Evolutionary conservation across 2,113 vertebrate species (phyloP).

Genomic region (Elgaria multicarinata): DNA sequence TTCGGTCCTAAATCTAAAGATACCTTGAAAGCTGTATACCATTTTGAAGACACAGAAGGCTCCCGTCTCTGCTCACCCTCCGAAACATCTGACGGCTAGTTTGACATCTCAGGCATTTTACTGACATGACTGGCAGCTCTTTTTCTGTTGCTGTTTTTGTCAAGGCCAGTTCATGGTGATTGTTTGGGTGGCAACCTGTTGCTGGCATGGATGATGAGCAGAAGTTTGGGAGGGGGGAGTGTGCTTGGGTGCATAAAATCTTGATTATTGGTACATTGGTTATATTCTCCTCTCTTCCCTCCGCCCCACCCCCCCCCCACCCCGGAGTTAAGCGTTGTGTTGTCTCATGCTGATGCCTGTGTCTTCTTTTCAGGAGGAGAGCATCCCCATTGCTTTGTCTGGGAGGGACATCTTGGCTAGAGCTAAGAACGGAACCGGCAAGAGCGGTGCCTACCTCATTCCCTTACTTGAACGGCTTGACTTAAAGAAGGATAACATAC

Average conservation of each 20-base stretch:
- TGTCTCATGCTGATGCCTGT: neutral
- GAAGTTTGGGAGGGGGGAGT: too few relatives aligned
- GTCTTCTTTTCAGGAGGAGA: conserved; percentile 89
- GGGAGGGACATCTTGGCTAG: conserved; percentile 99
- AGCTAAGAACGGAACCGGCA: conserved; percentile 99
- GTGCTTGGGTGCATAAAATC: too few relatives aligned
- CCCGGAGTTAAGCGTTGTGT: neutral
- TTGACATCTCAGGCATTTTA: neutral
- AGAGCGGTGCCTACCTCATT: conserved; percentile 99
- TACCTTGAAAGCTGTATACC: neutral
- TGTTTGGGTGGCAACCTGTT: neutral
- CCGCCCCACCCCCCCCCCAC: neutral
- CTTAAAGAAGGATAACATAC: conserved; percentile 99
- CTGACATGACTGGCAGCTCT: neutral
- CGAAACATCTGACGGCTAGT: too few relatives aligned
- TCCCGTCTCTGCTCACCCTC: neutral
- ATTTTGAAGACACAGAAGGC: neutral
- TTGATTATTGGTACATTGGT: neutral
- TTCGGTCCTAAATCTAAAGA: neutral
- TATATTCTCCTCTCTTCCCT: neutral
- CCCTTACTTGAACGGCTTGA: conserved; percentile 99
- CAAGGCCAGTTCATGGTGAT: neutral
- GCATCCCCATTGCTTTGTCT: conserved; percentile 99
- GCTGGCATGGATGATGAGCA: too few relatives aligned
- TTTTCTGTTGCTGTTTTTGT: neutral